A percentile compares a stretch with the other conserved stretches of the same genome.
phyloP scores from a whole-genome alignment of 2,113 vertebrate genomes.

The Spea multiplicata region DNA sequence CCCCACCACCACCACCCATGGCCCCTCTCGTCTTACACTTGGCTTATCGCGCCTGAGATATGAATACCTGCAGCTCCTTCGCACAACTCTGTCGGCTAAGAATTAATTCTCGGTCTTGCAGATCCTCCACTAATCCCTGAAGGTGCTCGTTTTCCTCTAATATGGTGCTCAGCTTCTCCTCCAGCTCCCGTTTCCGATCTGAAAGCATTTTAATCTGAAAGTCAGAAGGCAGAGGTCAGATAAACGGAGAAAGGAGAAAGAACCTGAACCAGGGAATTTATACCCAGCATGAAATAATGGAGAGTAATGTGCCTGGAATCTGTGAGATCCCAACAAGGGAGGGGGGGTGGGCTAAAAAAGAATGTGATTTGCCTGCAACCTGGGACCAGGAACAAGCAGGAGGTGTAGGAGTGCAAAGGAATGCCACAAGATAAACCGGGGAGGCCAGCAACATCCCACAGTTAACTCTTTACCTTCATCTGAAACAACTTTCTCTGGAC shows the following conservation, averaged over 20 bases:
- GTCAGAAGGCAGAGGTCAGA: slow-evolving; percentile 25
- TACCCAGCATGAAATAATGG: background rate
- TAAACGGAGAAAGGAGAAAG: background rate
- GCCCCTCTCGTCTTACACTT: background rate
- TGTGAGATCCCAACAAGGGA: slow-evolving; percentile 28
- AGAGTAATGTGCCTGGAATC: slow-evolving; percentile 17
- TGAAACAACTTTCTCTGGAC: background rate
- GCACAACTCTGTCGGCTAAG: slow-evolving; percentile 86
- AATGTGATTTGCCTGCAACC: slow-evolving; percentile 54
- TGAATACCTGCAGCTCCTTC: slow-evolving; percentile 86
- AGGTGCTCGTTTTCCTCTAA: slow-evolving; percentile 91
- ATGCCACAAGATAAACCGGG: slow-evolving; percentile 45
- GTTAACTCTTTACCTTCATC: slow-evolving; percentile 39
- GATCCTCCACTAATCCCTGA: slow-evolving; percentile 83
- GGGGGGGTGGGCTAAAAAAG: slow-evolving; percentile 50
- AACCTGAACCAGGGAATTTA: background rate
- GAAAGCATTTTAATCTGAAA: slow-evolving; percentile 94
- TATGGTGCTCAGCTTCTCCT: slow-evolving; percentile 78
- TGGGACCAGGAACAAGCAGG: slow-evolving; percentile 32
- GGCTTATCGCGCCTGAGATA: too few species aligned
- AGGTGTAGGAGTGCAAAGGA: slow-evolving; percentile 48
- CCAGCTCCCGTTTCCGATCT: slow-evolving; percentile 87
- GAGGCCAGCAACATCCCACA: slow-evolving; percentile 2
- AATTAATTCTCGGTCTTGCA: slow-evolving; percentile 84
- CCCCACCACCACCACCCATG: background rate